Evolutionary conservation across 2,113 vertebrate genomes (phyloP).

Genomic region (Rhynchomys soricoides): DNA sequence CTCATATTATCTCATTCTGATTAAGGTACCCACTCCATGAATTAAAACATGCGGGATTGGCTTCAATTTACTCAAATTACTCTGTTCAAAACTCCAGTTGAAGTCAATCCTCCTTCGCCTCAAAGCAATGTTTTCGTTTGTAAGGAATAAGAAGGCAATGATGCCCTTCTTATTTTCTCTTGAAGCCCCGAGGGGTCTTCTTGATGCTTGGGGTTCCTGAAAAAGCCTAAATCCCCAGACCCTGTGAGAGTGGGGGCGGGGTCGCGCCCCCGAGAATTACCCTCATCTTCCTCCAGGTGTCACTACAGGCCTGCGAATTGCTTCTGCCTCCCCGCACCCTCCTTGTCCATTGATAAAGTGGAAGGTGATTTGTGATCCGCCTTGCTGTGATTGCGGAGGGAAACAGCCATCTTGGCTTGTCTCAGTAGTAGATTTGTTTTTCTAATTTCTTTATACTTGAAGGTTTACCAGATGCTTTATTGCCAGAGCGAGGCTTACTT

Average conservation of each 20-base stretch:
- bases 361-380: conserved; percentile 75
- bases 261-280: conserved; percentile 48
- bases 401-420: conserved; percentile 81
- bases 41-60: not conserved
- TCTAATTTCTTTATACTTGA: conserved; percentile 90
- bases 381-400: conserved; percentile 59
- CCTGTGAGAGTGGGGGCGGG: not conserved
- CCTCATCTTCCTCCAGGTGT: conserved; percentile 82
- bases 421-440: conserved; percentile 88
- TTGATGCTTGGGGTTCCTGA: not conserved
- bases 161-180: not conserved
- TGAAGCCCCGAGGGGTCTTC: not conserved
- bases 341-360: conserved; percentile 81
- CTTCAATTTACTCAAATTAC: not conserved
- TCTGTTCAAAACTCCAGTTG: not conserved
- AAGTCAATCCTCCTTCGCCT: not conserved
- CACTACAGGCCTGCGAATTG: conserved; percentile 78
- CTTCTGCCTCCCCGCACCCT: conserved; percentile 49
- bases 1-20: not conserved
- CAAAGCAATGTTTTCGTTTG: not conserved
- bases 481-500: conserved; percentile 86
- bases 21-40: not conserved
- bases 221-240: not conserved
- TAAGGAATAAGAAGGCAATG: not conserved
- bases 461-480: conserved; percentile 91